Conservation (phyloP, 2,113 vertebrate genomes). For the Irena cyanogastra region DNA sequence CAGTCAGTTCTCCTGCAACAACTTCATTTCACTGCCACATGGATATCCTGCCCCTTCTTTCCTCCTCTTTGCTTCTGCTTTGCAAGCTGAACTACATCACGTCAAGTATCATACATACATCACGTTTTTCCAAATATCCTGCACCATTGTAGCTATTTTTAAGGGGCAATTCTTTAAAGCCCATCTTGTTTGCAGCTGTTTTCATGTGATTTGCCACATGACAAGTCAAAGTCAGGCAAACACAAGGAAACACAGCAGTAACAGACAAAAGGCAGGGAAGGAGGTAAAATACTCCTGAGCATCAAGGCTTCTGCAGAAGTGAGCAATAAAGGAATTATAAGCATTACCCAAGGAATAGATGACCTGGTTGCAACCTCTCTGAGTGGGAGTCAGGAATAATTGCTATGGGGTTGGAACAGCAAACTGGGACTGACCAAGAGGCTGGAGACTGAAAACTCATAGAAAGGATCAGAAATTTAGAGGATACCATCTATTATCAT, state of each 20-base stretch:
- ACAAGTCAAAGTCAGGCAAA: not conserved
- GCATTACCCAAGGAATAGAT: not conserved
- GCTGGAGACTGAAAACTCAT: not conserved
- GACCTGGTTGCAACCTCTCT: accelerated
- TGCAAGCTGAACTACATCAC: too few species aligned
- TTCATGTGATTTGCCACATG: not conserved
- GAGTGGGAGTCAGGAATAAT: not conserved
- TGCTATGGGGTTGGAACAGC: not conserved
- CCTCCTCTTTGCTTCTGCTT: not conserved
- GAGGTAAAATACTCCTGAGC: not conserved
- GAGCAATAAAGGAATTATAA: not conserved
- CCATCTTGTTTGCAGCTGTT: not conserved
- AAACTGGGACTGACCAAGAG: not conserved
- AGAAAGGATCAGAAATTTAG: not conserved
- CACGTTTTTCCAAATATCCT: not conserved
- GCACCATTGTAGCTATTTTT: not conserved
- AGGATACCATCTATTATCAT: not conserved
- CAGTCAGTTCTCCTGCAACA: not conserved
- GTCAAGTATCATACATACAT: not conserved
- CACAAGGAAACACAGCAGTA: not conserved
- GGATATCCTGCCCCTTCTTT: not conserved
- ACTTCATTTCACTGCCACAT: not conserved
- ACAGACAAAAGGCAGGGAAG: not conserved
- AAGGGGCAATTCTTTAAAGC: not conserved
- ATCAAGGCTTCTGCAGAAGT: not conserved